A percentile compares a stretch with the other conserved stretches of the same genome.
phyloP scores from a whole-genome alignment of 2,113 vertebrate genomes.

The Cyprinus carpio region DNA sequence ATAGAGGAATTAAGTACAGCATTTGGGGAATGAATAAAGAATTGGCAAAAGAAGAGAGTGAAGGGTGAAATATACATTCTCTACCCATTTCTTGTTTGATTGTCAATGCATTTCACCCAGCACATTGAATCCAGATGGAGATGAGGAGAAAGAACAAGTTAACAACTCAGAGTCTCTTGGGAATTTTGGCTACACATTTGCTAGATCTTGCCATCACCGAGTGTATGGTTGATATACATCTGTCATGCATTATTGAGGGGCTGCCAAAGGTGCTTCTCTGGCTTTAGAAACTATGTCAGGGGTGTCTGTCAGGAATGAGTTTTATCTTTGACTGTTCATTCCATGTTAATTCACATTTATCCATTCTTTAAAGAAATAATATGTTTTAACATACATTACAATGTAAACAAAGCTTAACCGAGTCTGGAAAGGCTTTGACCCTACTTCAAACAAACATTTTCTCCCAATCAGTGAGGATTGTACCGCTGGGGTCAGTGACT shows the following conservation, averaged over 20 bases:
- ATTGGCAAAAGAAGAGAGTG: slow-evolving; percentile 5
- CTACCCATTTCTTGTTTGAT: slow-evolving; percentile 52
- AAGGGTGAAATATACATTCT: slow-evolving; percentile 28
- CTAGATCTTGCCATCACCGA: slow-evolving; percentile 44
- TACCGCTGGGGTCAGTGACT: slow-evolving; percentile 67
- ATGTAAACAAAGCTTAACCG: slow-evolving; percentile 63
- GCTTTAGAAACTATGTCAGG: slow-evolving; percentile 70
- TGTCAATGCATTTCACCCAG: slow-evolving; percentile 53
- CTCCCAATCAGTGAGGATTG: slow-evolving; percentile 74
- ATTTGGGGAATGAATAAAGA: neutral
- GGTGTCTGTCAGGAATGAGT: slow-evolving; percentile 63
- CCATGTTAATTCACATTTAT: neutral
- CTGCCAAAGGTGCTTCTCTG: slow-evolving; percentile 72
- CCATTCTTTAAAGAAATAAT: slow-evolving; percentile 1
- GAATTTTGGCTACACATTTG: slow-evolving; percentile 45
- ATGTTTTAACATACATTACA: slow-evolving; percentile 18
- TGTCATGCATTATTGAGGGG: slow-evolving; percentile 79
- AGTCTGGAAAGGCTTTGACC: slow-evolving; percentile 72
- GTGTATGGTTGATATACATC: slow-evolving; percentile 73
- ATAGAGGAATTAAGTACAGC: neutral
- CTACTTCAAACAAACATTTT: slow-evolving; percentile 76
- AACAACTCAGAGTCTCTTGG: slow-evolving; percentile 27
- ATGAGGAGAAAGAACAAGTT: slow-evolving; percentile 48
- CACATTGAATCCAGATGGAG: slow-evolving; percentile 71
- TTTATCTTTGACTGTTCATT: slow-evolving; percentile 18